Conservation (phyloP, 2,797 vertebrate genomes). For the Myotis planiceps region DNA sequence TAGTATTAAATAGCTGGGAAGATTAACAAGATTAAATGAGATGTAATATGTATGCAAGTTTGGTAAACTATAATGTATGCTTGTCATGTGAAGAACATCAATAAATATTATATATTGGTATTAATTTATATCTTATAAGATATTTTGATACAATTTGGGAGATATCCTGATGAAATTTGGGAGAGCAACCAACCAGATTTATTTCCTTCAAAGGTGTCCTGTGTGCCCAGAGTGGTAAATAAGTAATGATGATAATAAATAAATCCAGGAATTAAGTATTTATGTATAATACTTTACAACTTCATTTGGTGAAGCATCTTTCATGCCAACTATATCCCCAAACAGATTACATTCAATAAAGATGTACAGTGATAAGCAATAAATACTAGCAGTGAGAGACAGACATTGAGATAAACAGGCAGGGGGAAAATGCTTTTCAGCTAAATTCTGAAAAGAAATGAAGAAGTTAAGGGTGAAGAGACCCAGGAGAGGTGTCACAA, state of each 20-base stretch:
- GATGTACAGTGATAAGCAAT: constrained; percentile 79
- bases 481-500: constrained; percentile 64
- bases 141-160: constrained; percentile 71
- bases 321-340: constrained; percentile 82
- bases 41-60: background rate
- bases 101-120: constrained; percentile 63
- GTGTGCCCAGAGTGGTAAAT: constrained; percentile 72
- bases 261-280: constrained; percentile 82
- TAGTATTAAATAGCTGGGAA: background rate
- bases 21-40: constrained; percentile 20
- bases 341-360: constrained; percentile 83
- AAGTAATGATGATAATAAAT: constrained; percentile 83
- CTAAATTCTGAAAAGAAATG: constrained; percentile 77
- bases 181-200: constrained; percentile 74
- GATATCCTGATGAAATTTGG: constrained; percentile 70
- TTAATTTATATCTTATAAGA: constrained; percentile 65
- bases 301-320: constrained; percentile 79
- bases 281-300: constrained; percentile 83
- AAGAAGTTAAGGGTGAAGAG: constrained; percentile 76
- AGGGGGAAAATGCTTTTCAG: constrained; percentile 73
- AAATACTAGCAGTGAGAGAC: constrained; percentile 79
- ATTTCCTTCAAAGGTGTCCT: constrained; percentile 77
- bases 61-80: constrained; percentile 30
- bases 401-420: constrained; percentile 81
- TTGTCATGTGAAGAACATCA: constrained; percentile 47